These are phyloP conservation scores for Hippolais icterina DNA, from an alignment of 2,113 vertebrate genomes.

Conservation along the genomic window DNA sequence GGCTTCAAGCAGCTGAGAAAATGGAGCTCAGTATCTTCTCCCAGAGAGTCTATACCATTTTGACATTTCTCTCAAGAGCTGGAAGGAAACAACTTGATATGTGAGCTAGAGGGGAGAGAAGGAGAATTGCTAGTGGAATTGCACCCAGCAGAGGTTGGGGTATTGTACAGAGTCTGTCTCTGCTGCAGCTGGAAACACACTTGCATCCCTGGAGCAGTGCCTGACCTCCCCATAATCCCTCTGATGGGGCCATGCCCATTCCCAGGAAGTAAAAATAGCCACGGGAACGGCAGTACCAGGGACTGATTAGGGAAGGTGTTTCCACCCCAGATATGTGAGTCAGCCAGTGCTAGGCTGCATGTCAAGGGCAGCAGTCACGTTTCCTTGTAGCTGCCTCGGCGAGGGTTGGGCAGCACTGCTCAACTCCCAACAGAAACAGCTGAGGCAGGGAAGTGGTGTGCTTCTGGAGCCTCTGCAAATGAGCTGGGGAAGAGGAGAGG, in stretches of 20 bases:
- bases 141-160: not conserved
- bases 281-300: fast-evolving
- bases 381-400: fast-evolving
- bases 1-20: not conserved
- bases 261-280: not conserved
- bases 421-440: not conserved
- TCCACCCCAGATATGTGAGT: not conserved
- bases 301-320: not conserved
- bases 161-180: not conserved
- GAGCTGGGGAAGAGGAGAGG: not conserved
- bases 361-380: not conserved
- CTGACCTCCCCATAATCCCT: not conserved
- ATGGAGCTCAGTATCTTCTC: not conserved
- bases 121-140: not conserved
- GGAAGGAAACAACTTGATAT: not conserved
- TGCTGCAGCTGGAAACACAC: not conserved
- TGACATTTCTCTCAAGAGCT: not conserved
- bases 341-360: not conserved
- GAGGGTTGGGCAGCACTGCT: not conserved
- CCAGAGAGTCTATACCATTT: not conserved
- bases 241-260: not conserved
- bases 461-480: not conserved
- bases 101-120: not conserved
- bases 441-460: not conserved
- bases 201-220: not conserved